These are phyloP conservation scores for Anolis carolinensis DNA, from an alignment of 2,113 vertebrate species.

Conservation along the genomic window DNA sequence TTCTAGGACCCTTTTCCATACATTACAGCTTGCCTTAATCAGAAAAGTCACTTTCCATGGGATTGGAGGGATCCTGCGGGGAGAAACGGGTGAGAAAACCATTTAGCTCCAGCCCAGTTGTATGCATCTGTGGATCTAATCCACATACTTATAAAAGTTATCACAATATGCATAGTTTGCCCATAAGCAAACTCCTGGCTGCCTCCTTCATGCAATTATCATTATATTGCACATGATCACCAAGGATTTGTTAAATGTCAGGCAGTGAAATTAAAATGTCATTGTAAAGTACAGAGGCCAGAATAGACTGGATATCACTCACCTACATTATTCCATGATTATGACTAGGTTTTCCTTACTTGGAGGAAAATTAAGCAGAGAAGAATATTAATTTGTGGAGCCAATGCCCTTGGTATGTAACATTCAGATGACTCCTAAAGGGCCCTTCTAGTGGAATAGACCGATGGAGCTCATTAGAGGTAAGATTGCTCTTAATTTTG, in stretches of 20 bases:
- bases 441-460: not conserved
- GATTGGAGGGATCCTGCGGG: not conserved
- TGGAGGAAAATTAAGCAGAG: conserved; percentile 47
- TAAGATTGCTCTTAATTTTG: conserved; percentile 1
- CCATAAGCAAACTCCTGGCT: not conserved
- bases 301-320: conserved; percentile 68
- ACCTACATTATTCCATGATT: conserved; percentile 56
- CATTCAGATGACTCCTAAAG: not conserved
- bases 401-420: conserved; percentile 29
- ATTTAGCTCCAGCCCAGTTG: too few species aligned
- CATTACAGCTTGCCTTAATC: not conserved
- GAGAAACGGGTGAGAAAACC: not conserved
- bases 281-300: conserved; percentile 66
- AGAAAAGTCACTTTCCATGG: not conserved
- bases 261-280: conserved; percentile 76
- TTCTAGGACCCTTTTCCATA: not conserved
- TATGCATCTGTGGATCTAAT: too few species aligned
- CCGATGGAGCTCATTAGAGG: conserved; percentile 9
- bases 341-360: conserved; percentile 46
- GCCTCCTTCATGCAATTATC: conserved; percentile 37
- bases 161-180: not conserved
- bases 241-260: conserved; percentile 77
- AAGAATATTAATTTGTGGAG: conserved; percentile 11
- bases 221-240: conserved; percentile 60
- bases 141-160: not conserved